Evolutionary conservation across 2,797 vertebrate genomes (phyloP).

Genomic region (Lacerta agilis): DNA sequence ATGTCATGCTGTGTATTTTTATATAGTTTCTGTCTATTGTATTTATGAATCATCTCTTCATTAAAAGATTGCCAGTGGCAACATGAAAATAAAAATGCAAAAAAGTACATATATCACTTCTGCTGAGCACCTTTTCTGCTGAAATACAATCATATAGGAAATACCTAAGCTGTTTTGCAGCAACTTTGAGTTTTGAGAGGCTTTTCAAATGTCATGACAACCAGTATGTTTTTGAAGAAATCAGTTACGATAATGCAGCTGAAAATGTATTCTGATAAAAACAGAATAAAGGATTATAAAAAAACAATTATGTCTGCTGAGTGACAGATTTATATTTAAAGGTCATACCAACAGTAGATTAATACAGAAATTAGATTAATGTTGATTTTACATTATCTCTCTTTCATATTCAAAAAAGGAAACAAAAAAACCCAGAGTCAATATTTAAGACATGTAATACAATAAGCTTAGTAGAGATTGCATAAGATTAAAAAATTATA

Average conservation of each 20-base stretch:
- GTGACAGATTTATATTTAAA: not conserved
- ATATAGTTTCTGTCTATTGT: not conserved
- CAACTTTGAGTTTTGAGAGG: not conserved
- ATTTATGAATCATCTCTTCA: not conserved
- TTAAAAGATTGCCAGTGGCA: not conserved
- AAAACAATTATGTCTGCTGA: not conserved
- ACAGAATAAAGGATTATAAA: not conserved
- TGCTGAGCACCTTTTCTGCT: not conserved
- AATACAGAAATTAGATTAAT: not conserved
- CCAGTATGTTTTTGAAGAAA: not conserved
- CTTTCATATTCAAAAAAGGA: not conserved
- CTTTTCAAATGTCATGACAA: not conserved
- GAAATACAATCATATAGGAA: not conserved
- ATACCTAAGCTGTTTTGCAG: not conserved
- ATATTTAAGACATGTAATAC: not conserved
- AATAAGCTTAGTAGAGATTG: slow-evolving; percentile 15
- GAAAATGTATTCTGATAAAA: not conserved
- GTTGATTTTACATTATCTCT: not conserved
- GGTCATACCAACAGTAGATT: not conserved
- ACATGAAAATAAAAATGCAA: not conserved
- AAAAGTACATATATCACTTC: not conserved
- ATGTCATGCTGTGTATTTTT: not conserved
- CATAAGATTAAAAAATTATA: not conserved
- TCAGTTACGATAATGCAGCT: not conserved
- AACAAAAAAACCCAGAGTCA: not conserved